Base-by-base conservation (phyloP, 2,888 invertebrate species). In the Sisyra nigra region DNA sequence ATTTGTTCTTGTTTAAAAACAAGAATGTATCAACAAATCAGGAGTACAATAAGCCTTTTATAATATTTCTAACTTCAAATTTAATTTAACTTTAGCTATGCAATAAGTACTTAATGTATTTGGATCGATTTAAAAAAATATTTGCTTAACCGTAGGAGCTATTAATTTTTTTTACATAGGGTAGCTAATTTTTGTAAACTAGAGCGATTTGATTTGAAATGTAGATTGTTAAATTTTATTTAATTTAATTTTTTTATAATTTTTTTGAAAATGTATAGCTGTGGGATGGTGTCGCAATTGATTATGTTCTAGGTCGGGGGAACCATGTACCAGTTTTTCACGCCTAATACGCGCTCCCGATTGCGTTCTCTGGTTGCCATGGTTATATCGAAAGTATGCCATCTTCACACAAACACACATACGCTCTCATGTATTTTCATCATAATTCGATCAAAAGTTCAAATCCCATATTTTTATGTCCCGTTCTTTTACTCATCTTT, bases 241-340 rank as follows among this genome's bases (percentile, higher is more conserved):
- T 34, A 10, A 34, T 34, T 14, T 34, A 34, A 8, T 34, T 3
- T 15, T 34, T 15, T 15, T 34, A n/a, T 9, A 14, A 34, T 34
- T 8, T 34, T 34, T 5, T 24, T 24, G 24, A 24, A 24, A 24
- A n/a, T n/a, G n/a, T 24, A 5, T 24, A 35, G 17, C 3, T 24
- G 18, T 24, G 38, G 38, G n/a, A 19, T 38, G 17, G 24, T 30
- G 32, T 15, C 14, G 15, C 18, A 6, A 10, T 40, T 14, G 30
- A 14, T 15, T 46, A 14, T 42, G 42, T 42, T 42, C 24, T 42
- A 42, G 42, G 42, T 34, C 35, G 19, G 42, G 35, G 13, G 36
- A 35, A 13, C 24, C 42, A 30, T 34, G 11, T 32, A 43, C 13
- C 31, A 37, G 41, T 42, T 46, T 44, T 44, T 44, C 15, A 14